A percentile compares a stretch with the other conserved stretches of the same genome.
Evolutionary conservation across 2,888 invertebrate species (phyloP).

Genomic region (Ceraclea dissimilis): DNA sequence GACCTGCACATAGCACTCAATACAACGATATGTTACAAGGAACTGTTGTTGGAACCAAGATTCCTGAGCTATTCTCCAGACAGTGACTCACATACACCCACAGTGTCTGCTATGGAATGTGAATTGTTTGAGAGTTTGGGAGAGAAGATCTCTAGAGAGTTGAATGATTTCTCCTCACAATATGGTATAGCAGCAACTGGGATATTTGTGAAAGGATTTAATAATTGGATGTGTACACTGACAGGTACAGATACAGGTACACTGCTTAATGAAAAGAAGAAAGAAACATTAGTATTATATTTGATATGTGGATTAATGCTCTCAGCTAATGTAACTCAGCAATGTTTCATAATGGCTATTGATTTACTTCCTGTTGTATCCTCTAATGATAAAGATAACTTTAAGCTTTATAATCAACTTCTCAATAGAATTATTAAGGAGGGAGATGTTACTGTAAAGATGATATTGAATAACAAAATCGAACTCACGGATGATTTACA

Average conservation of each 20-base stretch:
- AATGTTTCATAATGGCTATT: constrained; percentile 7
- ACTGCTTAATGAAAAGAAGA: not conserved
- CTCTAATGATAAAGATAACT: not conserved
- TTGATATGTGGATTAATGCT: constrained; percentile 13
- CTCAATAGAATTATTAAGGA: constrained; percentile 5
- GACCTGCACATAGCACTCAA: constrained; percentile 5
- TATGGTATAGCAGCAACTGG: constrained; percentile 1
- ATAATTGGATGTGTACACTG: not conserved
- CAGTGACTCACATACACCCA: not conserved
- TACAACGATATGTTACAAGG: constrained; percentile 3
- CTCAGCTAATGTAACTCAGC: not conserved
- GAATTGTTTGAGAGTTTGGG: constrained; percentile 2
- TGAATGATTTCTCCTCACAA: not conserved
- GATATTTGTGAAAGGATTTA: not conserved
- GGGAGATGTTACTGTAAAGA: constrained; percentile 10
- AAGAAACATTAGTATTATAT: not conserved
- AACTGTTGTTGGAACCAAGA: constrained; percentile 5
- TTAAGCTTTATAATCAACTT: constrained; percentile 4
- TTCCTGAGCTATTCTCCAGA: not conserved
- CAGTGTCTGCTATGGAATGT: not conserved
- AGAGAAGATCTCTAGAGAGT: not conserved
- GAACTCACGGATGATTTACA: no score
- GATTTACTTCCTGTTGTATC: constrained; percentile 1
- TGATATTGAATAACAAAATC: constrained; percentile 8
- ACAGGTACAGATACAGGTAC: not conserved